phyloP scores from a whole-genome alignment of 2,888 invertebrate species.

The Nymphalis polychloros region DNA sequence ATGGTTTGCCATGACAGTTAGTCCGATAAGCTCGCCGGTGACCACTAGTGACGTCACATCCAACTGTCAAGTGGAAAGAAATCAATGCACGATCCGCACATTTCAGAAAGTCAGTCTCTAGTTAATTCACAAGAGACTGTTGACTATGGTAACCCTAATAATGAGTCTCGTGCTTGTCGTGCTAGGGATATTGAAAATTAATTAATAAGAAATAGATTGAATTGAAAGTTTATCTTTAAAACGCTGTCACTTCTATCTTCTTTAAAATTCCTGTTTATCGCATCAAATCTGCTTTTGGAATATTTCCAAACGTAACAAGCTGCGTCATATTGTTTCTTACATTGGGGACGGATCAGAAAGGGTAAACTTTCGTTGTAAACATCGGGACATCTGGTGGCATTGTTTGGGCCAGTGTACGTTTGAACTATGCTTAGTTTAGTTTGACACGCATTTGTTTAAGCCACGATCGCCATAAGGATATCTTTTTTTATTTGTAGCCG shows the following conservation, averaged over 20 bases:
- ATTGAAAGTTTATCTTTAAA: background rate
- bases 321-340: conserved; percentile 30
- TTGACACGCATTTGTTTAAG: background rate
- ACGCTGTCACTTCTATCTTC: conserved; percentile 9
- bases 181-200: too few species aligned
- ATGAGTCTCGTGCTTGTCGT: too few species aligned
- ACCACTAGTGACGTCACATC: too few species aligned
- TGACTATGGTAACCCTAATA: too few species aligned
- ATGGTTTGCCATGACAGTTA: too few species aligned
- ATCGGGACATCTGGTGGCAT: conserved; percentile 27
- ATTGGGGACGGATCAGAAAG: conserved; percentile 32
- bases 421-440: conserved; percentile 12
- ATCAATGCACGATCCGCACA: too few species aligned
- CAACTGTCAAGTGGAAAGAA: too few species aligned
- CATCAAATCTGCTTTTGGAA: conserved; percentile 33
- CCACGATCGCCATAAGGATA: background rate
- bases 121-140: too few species aligned
- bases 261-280: conserved; percentile 34
- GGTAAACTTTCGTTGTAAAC: conserved; percentile 35
- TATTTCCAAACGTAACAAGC: conserved; percentile 35
- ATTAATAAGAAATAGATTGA: too few species aligned
- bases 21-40: too few species aligned
- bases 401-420: conserved; percentile 15
- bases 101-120: too few species aligned
- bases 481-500: too few species aligned